A percentile compares a stretch with the other conserved stretches of the same genome.
Conservation (phyloP, 2,113 vertebrate genomes). For the Amazona guildingii region DNA sequence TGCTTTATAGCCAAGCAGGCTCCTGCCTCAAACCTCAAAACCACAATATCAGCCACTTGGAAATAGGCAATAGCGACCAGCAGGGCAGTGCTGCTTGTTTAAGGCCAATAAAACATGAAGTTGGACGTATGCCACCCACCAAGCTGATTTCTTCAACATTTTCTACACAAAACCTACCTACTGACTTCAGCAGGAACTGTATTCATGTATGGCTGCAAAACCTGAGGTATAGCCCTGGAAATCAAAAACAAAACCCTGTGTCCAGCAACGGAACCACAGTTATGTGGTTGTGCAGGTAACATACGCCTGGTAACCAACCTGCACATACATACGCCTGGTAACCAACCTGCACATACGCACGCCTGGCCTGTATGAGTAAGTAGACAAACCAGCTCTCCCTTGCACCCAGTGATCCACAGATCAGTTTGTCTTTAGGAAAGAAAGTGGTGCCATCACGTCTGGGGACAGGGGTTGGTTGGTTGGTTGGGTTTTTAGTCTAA, state of each 20-base stretch:
- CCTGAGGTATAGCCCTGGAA: neutral
- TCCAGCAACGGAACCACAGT: neutral
- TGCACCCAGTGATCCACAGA: neutral
- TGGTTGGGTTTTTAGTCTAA: neutral
- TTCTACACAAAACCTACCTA: neutral
- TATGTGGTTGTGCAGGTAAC: neutral
- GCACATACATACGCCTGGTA: neutral
- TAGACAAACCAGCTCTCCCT: neutral
- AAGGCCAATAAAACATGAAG: conserved; percentile 18
- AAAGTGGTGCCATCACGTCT: neutral
- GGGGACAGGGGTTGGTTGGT: accelerated
- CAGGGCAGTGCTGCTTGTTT: neutral
- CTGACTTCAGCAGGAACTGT: neutral
- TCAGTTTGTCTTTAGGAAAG: neutral
- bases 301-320: neutral
- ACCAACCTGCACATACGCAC: neutral
- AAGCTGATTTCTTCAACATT: neutral
- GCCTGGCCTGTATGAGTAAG: neutral
- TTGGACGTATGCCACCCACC: neutral
- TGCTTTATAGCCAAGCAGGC: neutral
- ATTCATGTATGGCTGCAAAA: neutral
- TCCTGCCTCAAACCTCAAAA: conserved; percentile 44
- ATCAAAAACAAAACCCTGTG: neutral
- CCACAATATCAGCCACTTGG: neutral
- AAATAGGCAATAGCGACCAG: neutral